Percentiles rank a stretch among this genome's conserved stretches.
Evolutionary conservation across 1,140 invertebrate genomes (phyloP).

Genomic region (Drosophila azteca): DNA sequence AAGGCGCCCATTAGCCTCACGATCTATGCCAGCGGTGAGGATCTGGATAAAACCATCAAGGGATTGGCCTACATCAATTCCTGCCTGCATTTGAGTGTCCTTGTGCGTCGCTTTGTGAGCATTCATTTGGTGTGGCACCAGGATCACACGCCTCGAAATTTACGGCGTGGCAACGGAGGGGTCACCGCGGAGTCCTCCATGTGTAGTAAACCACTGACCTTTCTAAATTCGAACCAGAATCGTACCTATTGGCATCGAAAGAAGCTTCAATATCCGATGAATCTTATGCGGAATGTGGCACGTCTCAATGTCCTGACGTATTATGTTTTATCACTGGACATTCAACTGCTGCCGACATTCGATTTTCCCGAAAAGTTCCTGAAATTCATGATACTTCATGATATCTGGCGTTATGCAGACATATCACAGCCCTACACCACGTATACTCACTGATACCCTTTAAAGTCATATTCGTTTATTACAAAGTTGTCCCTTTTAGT

Average conservation of each 20-base stretch:
- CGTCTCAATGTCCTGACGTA: conserved; percentile 29
- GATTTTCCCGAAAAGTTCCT: conserved; percentile 29
- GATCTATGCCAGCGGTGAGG: conserved; percentile 89
- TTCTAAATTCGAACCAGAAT: not conserved
- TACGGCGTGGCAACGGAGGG: conserved; percentile 86
- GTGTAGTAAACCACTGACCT: not conserved
- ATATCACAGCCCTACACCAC: conserved; percentile 4
- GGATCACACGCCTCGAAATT: conserved; percentile 89
- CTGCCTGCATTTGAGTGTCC: conserved; percentile 85
- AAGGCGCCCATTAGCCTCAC: conserved; percentile 88
- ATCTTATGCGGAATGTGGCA: conserved; percentile 42
- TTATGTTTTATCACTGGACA: conserved; percentile 36
- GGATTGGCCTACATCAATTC: conserved; percentile 87
- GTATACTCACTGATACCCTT: not conserved
- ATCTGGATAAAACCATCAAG: conserved; percentile 86
- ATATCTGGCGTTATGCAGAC: conserved; percentile 6
- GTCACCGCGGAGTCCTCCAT: not conserved
- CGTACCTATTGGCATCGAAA: conserved; percentile 16
- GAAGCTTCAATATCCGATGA: conserved; percentile 27
- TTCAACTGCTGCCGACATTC: conserved; percentile 27
- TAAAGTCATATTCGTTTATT: not conserved
- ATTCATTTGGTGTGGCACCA: conserved; percentile 93
- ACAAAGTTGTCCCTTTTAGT: conserved; percentile 1
- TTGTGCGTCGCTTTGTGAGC: conserved; percentile 89
- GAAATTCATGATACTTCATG: conserved; percentile 6